Conservation (phyloP, 2,888 invertebrate genomes). For the Dryocosmus kuriphilus region DNA sequence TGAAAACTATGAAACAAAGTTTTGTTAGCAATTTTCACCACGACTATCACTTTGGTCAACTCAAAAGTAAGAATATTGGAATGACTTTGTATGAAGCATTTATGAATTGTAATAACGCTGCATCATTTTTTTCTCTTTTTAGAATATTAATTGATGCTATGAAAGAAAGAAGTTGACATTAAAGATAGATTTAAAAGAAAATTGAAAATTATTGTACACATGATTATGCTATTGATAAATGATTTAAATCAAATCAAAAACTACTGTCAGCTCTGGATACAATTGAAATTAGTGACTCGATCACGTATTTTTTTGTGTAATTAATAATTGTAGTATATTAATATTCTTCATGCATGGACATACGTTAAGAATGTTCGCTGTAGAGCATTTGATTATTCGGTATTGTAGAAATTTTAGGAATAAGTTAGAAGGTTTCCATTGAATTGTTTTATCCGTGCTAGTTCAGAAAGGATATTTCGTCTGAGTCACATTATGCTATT, state of each 20-base stretch:
- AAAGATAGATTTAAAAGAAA: not conserved
- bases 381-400: slow-evolving; percentile 35
- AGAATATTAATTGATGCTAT: slow-evolving; percentile 6
- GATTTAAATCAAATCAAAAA: slow-evolving; percentile 19
- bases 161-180: not conserved
- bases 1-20: not conserved
- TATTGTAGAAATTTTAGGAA: slow-evolving; percentile 36
- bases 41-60: not conserved
- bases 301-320: slow-evolving; percentile 34
- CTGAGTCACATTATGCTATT: slow-evolving; percentile 26
- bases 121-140: slow-evolving; percentile 4
- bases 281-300: slow-evolving; percentile 13
- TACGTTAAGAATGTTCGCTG: slow-evolving; percentile 5
- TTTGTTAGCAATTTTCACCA: not conserved
- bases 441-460: slow-evolving; percentile 26
- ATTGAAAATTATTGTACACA: slow-evolving; percentile 14
- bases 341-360: slow-evolving; percentile 17
- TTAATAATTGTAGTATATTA: slow-evolving; percentile 34
- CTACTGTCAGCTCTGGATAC: slow-evolving; percentile 17
- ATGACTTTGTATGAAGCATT: slow-evolving; percentile 1
- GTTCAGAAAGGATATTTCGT: slow-evolving; percentile 25
- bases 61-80: not conserved
- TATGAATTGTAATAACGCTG: slow-evolving; percentile 8
- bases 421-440: not conserved
- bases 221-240: not conserved